phyloP scores from a whole-genome alignment of 2,113 vertebrate genomes.

The Amia ocellicauda region DNA sequence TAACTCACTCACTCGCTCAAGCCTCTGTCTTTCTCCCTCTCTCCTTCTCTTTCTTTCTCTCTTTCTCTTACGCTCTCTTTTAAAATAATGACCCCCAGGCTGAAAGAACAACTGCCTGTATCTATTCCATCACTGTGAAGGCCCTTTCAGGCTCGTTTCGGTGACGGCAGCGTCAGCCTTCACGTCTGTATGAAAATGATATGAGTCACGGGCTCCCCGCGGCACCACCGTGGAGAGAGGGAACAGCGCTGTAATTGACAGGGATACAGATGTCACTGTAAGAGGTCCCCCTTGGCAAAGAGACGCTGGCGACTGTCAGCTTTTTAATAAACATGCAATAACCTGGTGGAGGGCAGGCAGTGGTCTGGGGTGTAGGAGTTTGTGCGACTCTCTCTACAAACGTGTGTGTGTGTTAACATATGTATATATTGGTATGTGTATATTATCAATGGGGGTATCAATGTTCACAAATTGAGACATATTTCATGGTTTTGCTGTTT shows the following conservation, averaged over 20 bases:
- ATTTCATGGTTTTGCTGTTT: neutral
- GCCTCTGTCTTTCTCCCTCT: too few relatives aligned
- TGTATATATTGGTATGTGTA: neutral
- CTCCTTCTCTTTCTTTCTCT: neutral
- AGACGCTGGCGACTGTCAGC: conserved; percentile 59
- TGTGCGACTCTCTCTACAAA: conserved; percentile 24
- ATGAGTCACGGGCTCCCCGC: conserved; percentile 53
- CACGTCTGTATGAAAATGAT: conserved; percentile 59
- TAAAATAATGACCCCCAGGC: conserved; percentile 91
- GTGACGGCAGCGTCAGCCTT: conserved; percentile 64
- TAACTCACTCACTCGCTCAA: conserved; percentile 56
- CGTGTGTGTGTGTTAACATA: too few relatives aligned
- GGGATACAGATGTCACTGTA: conserved; percentile 73
- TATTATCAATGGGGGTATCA: neutral
- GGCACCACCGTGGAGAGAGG: conserved; percentile 56
- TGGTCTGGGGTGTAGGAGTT: conserved; percentile 23
- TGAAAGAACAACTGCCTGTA: conserved; percentile 75
- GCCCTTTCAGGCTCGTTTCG: conserved; percentile 66
- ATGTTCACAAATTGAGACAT: neutral
- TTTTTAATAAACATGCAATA: conserved; percentile 49
- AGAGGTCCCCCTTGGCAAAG: conserved; percentile 65
- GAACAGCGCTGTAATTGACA: conserved; percentile 63
- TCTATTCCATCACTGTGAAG: conserved; percentile 79
- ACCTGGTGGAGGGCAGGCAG: conserved; percentile 11
- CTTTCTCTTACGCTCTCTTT: conserved; percentile 43